phyloP scores from a whole-genome alignment of 2,797 vertebrate genomes.

The Coracias cyanogaster region DNA sequence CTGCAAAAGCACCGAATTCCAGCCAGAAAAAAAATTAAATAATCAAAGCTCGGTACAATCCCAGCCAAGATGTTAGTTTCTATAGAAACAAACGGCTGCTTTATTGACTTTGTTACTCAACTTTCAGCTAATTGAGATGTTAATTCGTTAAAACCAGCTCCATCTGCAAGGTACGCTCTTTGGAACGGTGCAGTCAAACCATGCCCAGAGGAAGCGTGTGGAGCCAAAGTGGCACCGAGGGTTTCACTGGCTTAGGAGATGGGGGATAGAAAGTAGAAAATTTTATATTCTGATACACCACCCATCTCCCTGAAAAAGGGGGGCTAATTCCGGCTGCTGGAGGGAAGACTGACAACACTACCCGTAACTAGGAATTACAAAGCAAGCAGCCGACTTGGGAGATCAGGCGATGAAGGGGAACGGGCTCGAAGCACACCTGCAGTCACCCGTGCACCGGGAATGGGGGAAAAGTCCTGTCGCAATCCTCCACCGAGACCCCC shows the following conservation, averaged over 20 bases:
- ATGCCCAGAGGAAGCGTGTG: neutral
- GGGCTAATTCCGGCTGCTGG: rapidly evolving
- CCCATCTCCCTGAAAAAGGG: rapidly evolving
- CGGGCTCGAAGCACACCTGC: rapidly evolving
- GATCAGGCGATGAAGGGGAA: rapidly evolving
- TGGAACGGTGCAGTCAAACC: neutral
- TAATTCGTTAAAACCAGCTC: neutral
- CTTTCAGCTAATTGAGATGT: neutral
- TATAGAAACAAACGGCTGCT: neutral
- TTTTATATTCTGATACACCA: rapidly evolving
- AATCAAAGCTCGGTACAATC: neutral
- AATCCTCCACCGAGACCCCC: rapidly evolving
- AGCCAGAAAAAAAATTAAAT: neutral
- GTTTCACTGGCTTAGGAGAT: neutral
- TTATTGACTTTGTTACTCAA: neutral
- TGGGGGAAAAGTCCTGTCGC: rapidly evolving
- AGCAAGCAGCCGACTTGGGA: rapidly evolving
- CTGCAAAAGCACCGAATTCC: neutral
- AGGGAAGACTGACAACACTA: rapidly evolving
- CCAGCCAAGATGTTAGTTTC: neutral
- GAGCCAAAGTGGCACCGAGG: rapidly evolving
- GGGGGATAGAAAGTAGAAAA: too few relatives aligned
- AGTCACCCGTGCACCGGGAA: too few relatives aligned
- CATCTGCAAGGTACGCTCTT: neutral
- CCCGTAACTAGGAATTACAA: rapidly evolving